These are phyloP conservation scores for Rhaphigaster nebulosa DNA, from an alignment of 2,888 invertebrate genomes.

Conservation along the genomic window DNA sequence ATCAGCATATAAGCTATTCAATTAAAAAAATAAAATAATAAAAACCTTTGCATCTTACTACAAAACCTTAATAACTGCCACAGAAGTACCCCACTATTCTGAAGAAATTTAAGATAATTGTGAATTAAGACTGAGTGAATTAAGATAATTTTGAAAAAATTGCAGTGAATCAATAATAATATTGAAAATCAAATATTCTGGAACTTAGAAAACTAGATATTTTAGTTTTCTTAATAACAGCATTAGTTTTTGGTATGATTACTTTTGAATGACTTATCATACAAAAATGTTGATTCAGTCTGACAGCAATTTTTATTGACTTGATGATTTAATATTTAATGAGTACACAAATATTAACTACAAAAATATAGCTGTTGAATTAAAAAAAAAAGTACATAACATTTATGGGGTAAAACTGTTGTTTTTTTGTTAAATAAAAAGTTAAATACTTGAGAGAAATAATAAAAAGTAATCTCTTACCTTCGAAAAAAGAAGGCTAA, in stretches of 20 bases:
- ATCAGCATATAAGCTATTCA: background rate
- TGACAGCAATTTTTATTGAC: no score
- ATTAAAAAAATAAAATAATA: background rate
- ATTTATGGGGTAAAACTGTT: constrained; percentile 22
- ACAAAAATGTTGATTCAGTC: background rate
- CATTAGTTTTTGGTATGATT: background rate
- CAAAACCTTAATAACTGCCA: background rate
- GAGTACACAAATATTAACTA: background rate
- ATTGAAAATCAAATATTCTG: background rate
- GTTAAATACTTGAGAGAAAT: constrained; percentile 13
- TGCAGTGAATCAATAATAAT: background rate
- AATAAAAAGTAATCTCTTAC: constrained; percentile 43
- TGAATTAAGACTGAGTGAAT: background rate
- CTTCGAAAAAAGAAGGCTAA: constrained; percentile 51
- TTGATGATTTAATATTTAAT: background rate
- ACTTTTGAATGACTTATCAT: background rate
- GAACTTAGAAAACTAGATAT: background rate
- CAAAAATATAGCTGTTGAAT: background rate
- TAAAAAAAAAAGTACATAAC: background rate
- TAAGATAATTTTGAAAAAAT: background rate
- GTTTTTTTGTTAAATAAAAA: background rate
- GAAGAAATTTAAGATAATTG: background rate
- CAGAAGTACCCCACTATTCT: background rate
- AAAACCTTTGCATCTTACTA: constrained; percentile 1
- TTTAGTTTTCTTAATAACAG: background rate